A percentile compares a stretch with the other conserved stretches of the same genome.
Conservation (phyloP, 2,797 vertebrate genomes). For the Acanthopagrus latus region DNA sequence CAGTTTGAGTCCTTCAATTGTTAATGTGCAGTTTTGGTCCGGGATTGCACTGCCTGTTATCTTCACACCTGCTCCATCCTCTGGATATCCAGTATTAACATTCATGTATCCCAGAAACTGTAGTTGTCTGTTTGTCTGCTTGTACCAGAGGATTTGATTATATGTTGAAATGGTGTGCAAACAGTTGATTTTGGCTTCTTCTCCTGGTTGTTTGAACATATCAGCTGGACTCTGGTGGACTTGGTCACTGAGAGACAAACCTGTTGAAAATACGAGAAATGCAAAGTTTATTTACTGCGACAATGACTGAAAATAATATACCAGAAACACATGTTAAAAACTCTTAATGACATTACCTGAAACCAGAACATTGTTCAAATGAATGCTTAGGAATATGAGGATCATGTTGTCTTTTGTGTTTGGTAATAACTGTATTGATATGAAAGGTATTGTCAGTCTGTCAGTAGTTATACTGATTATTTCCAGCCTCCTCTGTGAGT, state of each 20-base stretch:
- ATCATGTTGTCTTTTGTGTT: neutral
- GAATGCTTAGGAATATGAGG: too few species aligned
- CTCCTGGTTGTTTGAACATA: constrained; percentile 3
- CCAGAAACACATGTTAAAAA: too few species aligned
- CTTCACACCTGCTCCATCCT: neutral
- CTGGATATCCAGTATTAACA: neutral
- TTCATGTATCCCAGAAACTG: constrained; percentile 38
- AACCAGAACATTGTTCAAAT: too few species aligned
- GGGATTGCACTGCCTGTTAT: constrained; percentile 34
- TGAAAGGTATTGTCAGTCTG: too few species aligned
- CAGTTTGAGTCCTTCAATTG: constrained; percentile 12
- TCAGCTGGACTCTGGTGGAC: constrained; percentile 57
- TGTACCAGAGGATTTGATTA: constrained; percentile 71
- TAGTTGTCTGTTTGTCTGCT: constrained; percentile 43
- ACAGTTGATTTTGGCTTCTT: constrained; percentile 45
- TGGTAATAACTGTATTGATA: too few species aligned
- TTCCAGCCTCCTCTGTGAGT: too few species aligned
- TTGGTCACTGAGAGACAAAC: constrained; percentile 14
- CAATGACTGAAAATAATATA: too few species aligned
- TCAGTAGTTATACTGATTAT: too few species aligned
- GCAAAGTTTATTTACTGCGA: too few species aligned
- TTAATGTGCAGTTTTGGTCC: constrained; percentile 38
- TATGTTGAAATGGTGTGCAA: constrained; percentile 31
- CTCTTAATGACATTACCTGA: too few species aligned
- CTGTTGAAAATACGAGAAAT: neutral